Evolutionary conservation across 1,140 invertebrate genomes (phyloP).

Genomic region (Camponotus pennsylvanicus): DNA sequence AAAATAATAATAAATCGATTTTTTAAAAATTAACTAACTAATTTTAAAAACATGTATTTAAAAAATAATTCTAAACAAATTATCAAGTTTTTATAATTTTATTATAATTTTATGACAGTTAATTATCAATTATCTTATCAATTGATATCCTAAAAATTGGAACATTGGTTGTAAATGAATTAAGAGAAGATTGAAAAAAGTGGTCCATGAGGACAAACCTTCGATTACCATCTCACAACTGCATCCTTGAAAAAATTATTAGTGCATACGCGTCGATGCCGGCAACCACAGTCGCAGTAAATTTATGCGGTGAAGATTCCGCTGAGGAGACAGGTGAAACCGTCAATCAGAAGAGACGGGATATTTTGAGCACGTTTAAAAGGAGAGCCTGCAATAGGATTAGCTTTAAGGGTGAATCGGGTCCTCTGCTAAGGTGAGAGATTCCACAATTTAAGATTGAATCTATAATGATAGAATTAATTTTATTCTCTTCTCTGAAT

Average conservation of each 20-base stretch:
- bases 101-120: neutral
- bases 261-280: slow-evolving; percentile 69
- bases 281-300: slow-evolving; percentile 70
- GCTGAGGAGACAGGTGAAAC: slow-evolving; percentile 53
- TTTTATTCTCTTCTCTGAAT: neutral
- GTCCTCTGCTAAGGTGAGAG: slow-evolving; percentile 77
- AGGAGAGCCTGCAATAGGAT: slow-evolving; percentile 77
- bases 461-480: neutral
- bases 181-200: slow-evolving; percentile 49
- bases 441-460: neutral
- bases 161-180: neutral
- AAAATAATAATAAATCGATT: neutral
- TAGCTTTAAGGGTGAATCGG: slow-evolving; percentile 78
- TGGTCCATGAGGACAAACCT: slow-evolving; percentile 23
- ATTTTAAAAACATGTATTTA: neutral
- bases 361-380: slow-evolving; percentile 74
- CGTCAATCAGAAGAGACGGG: slow-evolving; percentile 61
- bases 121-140: neutral
- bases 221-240: slow-evolving; percentile 31
- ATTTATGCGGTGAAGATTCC: slow-evolving; percentile 67
- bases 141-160: neutral
- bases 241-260: slow-evolving; percentile 71
- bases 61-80: neutral
- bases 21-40: neutral
- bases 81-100: neutral